Conservation (phyloP, 2,113 vertebrate species). For the Cygnus buccinator region DNA sequence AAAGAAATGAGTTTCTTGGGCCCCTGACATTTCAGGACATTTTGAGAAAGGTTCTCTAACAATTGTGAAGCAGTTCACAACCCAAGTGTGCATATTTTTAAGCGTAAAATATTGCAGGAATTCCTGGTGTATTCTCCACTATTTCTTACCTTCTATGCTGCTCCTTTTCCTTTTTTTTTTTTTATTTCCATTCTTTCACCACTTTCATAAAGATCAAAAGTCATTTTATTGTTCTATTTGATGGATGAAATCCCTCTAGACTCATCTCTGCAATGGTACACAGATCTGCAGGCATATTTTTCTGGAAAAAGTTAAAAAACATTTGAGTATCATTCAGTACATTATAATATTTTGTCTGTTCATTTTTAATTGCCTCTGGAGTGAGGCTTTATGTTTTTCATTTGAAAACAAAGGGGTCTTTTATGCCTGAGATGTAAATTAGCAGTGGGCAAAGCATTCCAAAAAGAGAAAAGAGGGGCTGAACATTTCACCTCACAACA, state of each 20-base stretch:
- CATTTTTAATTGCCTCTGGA: slow-evolving; percentile 21
- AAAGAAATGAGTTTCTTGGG: neutral
- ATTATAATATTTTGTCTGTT: slow-evolving; percentile 9
- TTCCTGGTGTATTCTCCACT: neutral
- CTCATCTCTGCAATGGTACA: neutral
- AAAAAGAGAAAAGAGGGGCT: neutral
- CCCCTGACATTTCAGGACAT: neutral
- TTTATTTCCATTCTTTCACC: neutral
- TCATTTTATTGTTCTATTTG: neutral
- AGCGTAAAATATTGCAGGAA: neutral
- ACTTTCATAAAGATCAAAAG: neutral
- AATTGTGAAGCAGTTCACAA: neutral
- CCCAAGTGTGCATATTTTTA: neutral
- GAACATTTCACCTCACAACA: neutral
- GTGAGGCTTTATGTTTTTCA: neutral
- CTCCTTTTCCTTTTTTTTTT: neutral
- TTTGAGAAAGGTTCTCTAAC: neutral
- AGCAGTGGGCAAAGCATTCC: neutral
- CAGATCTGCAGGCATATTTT: neutral
- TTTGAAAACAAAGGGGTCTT: slow-evolving; percentile 24
- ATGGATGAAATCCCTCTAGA: neutral
- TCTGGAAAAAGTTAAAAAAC: neutral
- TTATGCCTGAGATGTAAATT: neutral
- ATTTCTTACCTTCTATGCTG: neutral
- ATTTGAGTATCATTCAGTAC: neutral